These are phyloP conservation scores for Carollia perspicillata DNA, from an alignment of 2,113 vertebrate genomes.

Conservation along the genomic window DNA sequence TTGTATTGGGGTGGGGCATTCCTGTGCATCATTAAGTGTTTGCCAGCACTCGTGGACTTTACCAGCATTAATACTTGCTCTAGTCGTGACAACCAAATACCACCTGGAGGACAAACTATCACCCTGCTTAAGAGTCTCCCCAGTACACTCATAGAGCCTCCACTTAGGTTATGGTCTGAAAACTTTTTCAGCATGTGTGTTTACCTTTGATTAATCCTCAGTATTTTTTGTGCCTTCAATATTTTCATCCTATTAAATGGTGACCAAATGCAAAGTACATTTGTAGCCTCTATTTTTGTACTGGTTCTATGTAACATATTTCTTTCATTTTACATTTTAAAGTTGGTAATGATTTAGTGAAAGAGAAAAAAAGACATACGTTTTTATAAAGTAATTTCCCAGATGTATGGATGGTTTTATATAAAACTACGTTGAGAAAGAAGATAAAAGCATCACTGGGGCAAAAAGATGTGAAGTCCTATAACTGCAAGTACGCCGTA, in stretches of 20 bases:
- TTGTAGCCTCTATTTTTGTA: neutral
- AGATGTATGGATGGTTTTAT: neutral
- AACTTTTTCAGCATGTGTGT: accelerated
- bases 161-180: neutral
- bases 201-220: neutral
- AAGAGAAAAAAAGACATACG: neutral
- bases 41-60: neutral
- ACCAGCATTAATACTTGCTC: accelerated
- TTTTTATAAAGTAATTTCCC: constrained; percentile 44
- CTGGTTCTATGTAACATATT: neutral
- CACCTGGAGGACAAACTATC: neutral
- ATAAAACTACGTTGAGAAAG: neutral
- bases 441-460: neutral
- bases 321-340: constrained; percentile 39
- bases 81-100: neutral
- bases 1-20: accelerated
- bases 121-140: neutral
- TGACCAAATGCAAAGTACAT: neutral
- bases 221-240: neutral
- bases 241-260: neutral
- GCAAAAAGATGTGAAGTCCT: neutral
- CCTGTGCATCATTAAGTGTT: neutral
- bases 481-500: neutral
- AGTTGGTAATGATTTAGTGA: constrained; percentile 53
- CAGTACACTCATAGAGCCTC: accelerated